A percentile compares a stretch with the other conserved stretches of the same genome.
Conservation (phyloP, 2,888 invertebrate genomes). For the Pilophorus perplexus region DNA sequence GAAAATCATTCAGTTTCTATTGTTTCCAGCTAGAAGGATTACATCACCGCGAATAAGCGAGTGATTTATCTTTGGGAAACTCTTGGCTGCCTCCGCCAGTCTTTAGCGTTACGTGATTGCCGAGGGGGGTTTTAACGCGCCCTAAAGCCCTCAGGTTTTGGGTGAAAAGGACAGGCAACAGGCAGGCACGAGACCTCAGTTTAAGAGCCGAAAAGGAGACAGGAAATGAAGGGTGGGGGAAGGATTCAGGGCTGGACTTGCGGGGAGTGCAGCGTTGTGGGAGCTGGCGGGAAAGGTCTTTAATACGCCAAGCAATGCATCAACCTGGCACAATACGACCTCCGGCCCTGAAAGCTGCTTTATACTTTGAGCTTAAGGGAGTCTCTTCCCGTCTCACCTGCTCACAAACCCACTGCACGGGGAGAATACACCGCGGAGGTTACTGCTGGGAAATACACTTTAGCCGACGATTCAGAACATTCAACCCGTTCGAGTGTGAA, state of each 20-base stretch:
- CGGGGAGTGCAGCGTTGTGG: neutral
- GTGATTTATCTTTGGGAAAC: neutral
- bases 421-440: too few relatives aligned
- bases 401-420: too few relatives aligned
- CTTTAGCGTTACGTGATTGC: too few relatives aligned
- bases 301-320: conserved; percentile 15
- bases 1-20: conserved; percentile 2
- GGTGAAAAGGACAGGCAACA: conserved; percentile 7
- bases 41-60: conserved; percentile 2
- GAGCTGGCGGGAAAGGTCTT: neutral
- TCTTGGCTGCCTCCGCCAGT: neutral
- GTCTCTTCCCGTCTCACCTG: too few relatives aligned
- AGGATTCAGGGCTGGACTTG: neutral
- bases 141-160: too few relatives aligned
- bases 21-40: conserved; percentile 2
- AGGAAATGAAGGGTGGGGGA: too few relatives aligned
- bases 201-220: neutral
- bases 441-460: too few relatives aligned
- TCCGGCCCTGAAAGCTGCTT: conserved; percentile 3
- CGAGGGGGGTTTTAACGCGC: too few relatives aligned
- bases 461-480: too few relatives aligned
- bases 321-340: conserved; percentile 8
- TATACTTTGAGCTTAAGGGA: neutral
- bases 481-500: too few relatives aligned
- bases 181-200: neutral